A percentile compares a stretch with the other conserved stretches of the same genome.
These are phyloP conservation scores for Drosophila tropicalis DNA, from an alignment of 1,140 invertebrate species.

Conservation along the genomic window DNA sequence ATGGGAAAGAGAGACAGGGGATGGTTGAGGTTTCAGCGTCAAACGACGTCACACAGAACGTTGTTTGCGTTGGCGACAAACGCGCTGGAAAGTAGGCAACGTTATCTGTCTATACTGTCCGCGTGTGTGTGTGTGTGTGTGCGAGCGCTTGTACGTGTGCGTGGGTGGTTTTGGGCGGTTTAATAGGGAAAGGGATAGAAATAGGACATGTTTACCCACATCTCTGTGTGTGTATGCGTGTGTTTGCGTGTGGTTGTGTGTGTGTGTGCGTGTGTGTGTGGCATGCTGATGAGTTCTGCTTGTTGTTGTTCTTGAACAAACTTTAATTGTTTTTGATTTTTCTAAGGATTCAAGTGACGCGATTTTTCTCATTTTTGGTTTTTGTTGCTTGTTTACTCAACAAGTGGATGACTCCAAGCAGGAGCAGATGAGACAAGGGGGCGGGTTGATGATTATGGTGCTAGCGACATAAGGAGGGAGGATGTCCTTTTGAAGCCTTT, in stretches of 20 bases:
- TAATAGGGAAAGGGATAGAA: constrained; percentile 3
- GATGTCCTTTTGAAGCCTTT: constrained; percentile 61
- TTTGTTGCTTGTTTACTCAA: constrained; percentile 40
- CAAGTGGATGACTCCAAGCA: constrained; percentile 9
- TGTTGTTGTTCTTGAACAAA: constrained; percentile 80
- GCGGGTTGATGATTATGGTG: neutral
- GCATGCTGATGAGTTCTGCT: constrained; percentile 72
- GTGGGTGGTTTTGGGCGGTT: constrained; percentile 17
- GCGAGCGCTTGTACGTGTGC: neutral
- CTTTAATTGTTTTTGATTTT: constrained; percentile 82
- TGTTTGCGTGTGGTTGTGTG: constrained; percentile 26
- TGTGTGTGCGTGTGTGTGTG: constrained; percentile 30
- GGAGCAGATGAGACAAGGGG: neutral
- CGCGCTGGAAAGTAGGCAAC: constrained; percentile 75
- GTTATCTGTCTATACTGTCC: constrained; percentile 55
- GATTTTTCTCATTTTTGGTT: constrained; percentile 46
- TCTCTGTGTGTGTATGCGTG: constrained; percentile 9
- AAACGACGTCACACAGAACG: constrained; percentile 71
- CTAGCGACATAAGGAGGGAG: constrained; percentile 13
- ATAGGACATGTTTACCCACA: constrained; percentile 64
- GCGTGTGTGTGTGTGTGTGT: constrained; percentile 10
- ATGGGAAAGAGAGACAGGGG: neutral
- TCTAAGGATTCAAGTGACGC: constrained; percentile 75
- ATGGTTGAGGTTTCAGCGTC: constrained; percentile 29
- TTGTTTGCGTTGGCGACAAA: constrained; percentile 76